phyloP scores from a whole-genome alignment of 2,113 vertebrate genomes.

The Sakesphorus luctuosus region DNA sequence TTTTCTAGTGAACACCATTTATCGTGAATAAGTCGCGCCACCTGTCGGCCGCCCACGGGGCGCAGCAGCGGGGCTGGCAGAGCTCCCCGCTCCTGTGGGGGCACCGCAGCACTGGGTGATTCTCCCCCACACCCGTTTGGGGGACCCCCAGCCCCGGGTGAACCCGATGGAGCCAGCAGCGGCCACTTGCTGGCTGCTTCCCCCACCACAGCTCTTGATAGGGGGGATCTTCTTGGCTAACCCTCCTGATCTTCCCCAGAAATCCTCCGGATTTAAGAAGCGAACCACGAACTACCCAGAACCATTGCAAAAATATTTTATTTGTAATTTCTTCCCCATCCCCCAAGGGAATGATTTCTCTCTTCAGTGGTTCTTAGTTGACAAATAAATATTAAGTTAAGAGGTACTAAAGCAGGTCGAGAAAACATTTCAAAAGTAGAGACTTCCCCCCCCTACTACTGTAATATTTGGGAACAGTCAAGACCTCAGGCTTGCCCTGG shows the following conservation, averaged over 20 bases:
- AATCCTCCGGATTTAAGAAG: background rate
- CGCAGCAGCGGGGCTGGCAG: background rate
- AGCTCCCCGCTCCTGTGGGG: fast-evolving
- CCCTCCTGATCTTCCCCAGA: background rate
- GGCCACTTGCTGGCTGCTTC: background rate
- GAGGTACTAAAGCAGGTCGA: background rate
- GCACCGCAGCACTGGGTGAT: no score
- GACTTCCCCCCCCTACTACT: no score
- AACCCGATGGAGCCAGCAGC: background rate
- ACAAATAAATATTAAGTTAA: background rate
- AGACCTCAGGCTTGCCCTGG: background rate
- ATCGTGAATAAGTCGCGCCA: background rate
- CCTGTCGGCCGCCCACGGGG: background rate
- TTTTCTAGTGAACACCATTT: background rate
- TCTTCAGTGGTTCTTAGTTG: background rate
- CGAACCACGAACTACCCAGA: background rate
- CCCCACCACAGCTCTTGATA: background rate
- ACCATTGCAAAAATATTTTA: background rate
- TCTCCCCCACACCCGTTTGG: background rate
- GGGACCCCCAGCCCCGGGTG: background rate
- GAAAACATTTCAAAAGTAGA: background rate
- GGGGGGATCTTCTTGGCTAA: fast-evolving
- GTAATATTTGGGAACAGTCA: background rate
- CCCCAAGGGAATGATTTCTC: background rate
- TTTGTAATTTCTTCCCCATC: background rate